Conservation (phyloP, 1,140 invertebrate genomes). For the Sycophila sp. region DNA sequence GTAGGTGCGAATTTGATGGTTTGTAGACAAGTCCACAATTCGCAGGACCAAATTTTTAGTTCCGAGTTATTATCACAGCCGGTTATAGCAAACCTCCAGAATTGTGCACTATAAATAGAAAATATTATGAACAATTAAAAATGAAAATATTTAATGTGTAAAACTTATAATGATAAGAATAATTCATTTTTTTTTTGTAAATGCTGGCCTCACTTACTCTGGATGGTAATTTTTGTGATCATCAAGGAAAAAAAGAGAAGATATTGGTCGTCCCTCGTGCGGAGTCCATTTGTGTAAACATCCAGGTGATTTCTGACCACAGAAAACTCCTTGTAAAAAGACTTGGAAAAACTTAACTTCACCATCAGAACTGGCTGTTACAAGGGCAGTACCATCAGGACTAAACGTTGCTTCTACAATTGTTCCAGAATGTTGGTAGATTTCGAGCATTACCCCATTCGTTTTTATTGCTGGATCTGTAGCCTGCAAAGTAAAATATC, state of each 20-base stretch:
- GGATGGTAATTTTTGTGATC: constrained; percentile 84
- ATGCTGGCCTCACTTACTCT: constrained; percentile 86
- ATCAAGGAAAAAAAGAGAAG: constrained; percentile 90
- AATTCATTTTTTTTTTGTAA: too few species aligned
- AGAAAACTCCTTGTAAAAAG: constrained; percentile 41
- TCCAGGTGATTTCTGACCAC: constrained; percentile 66
- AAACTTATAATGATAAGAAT: not conserved
- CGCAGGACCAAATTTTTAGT: constrained; percentile 94
- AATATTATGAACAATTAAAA: constrained; percentile 4
- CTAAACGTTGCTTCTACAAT: constrained; percentile 90
- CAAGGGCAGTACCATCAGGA: constrained; percentile 91
- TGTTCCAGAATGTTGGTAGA: constrained; percentile 74
- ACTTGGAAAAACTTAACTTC: constrained; percentile 93
- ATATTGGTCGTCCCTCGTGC: constrained; percentile 85
- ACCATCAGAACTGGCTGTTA: constrained; percentile 87
- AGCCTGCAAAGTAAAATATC: constrained; percentile 41
- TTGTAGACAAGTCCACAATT: constrained; percentile 91
- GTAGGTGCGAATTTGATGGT: constrained; percentile 77
- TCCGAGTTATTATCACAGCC: constrained; percentile 90
- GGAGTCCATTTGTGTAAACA: constrained; percentile 93
- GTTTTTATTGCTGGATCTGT: constrained; percentile 51
- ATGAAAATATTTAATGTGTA: not conserved
- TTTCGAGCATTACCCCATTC: constrained; percentile 67
- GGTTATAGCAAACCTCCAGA: constrained; percentile 95
- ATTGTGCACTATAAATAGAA: constrained; percentile 73